These are phyloP conservation scores for Acarapis woodi DNA, from an alignment of 1,140 invertebrate species.

Conservation along the genomic window DNA sequence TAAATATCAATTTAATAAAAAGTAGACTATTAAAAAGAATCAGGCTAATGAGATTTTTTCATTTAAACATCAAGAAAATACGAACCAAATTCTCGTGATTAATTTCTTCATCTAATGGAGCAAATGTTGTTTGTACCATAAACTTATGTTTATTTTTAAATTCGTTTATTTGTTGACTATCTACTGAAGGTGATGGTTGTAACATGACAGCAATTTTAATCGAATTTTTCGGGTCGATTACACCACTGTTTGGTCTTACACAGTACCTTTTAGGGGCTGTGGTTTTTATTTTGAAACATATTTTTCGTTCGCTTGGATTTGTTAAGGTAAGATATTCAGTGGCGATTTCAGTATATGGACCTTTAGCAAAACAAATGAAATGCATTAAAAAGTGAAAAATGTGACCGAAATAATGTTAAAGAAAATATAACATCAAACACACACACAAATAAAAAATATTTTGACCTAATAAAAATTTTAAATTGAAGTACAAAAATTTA, in stretches of 20 bases:
- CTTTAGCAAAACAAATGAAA: conserved; percentile 16
- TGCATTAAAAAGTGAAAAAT: conserved; percentile 2
- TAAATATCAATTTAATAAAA: not conserved
- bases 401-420: not conserved
- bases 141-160: conserved; percentile 99
- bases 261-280: conserved; percentile 97
- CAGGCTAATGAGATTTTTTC: not conserved
- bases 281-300: conserved; percentile 98
- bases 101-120: conserved; percentile 38
- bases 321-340: conserved; percentile 64
- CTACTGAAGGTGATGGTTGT: conserved; percentile 74
- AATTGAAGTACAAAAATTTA: not conserved
- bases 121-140: conserved; percentile 85
- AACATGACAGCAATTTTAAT: conserved; percentile 40
- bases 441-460: conserved; percentile 1
- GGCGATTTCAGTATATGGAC: conserved; percentile 62
- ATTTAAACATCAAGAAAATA: not conserved
- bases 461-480: too few relatives aligned
- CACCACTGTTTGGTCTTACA: conserved; percentile 87
- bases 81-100: conserved; percentile 23
- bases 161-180: too few relatives aligned
- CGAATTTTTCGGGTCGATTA: conserved; percentile 33
- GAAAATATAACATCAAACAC: conserved; percentile 20
- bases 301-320: conserved; percentile 54
- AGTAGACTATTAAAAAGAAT: not conserved